phyloP scores from a whole-genome alignment of 2,113 vertebrate species.

The Leiothrix lutea region DNA sequence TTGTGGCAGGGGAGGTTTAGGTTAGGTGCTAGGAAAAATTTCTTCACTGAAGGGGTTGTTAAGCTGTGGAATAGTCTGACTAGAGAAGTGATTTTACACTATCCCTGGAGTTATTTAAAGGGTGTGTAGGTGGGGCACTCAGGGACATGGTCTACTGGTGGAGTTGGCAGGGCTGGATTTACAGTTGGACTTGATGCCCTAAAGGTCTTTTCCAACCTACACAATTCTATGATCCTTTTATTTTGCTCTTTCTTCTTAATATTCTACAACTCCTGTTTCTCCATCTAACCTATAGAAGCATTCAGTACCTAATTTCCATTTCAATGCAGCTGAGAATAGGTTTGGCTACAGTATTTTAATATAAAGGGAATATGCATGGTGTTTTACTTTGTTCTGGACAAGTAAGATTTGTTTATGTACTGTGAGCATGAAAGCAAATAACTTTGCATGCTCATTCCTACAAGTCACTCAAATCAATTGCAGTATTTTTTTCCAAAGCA shows the following conservation, averaged over 20 bases:
- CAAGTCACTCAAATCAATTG: not conserved
- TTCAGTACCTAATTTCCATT: not conserved
- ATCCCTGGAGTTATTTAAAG: not conserved
- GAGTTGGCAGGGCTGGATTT: not conserved
- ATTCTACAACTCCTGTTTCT: not conserved
- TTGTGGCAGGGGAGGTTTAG: not conserved
- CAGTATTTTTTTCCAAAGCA: not conserved
- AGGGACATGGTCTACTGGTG: no score
- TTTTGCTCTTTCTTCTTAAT: not conserved
- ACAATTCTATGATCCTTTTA: not conserved
- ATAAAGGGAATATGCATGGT: not conserved
- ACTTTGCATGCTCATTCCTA: not conserved
- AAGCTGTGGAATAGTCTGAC: not conserved
- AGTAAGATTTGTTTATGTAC: not conserved
- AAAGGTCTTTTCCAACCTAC: not conserved
- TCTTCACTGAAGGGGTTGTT: not conserved
- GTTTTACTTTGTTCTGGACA: not conserved
- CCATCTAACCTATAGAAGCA: not conserved
- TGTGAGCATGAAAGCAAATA: not conserved
- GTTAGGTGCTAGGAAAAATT: not conserved
- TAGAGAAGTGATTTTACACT: not conserved
- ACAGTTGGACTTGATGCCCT: not conserved
- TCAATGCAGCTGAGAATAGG: not conserved
- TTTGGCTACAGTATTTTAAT: not conserved
- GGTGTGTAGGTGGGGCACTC: accelerated